Evolutionary conservation across 1,140 invertebrate genomes (phyloP).

Genomic region (Chironomus tepperi): DNA sequence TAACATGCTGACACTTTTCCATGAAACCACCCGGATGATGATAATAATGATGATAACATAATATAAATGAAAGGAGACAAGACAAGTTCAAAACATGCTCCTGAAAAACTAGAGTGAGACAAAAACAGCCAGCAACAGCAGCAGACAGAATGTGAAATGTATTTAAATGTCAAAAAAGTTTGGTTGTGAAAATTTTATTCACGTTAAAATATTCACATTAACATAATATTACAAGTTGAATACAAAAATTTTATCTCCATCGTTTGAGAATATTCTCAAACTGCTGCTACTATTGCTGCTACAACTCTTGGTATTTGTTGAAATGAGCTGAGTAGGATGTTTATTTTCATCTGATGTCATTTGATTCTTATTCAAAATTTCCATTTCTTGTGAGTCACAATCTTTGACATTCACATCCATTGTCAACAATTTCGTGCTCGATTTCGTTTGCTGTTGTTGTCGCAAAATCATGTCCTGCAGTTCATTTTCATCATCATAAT

Average conservation of each 20-base stretch:
- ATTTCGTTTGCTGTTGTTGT: not conserved
- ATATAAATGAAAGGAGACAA: too few species aligned
- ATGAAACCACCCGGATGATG: too few species aligned
- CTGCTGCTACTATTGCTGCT: not conserved
- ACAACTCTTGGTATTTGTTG: not conserved
- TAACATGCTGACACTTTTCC: too few species aligned
- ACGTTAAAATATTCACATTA: not conserved
- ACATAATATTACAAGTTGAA: constrained; percentile 21
- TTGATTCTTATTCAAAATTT: not conserved
- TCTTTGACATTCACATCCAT: not conserved
- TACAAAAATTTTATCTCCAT: not conserved
- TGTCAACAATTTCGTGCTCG: not conserved
- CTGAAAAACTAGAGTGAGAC: too few species aligned
- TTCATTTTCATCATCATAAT: constrained; percentile 9
- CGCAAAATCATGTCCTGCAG: not conserved
- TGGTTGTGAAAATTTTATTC: not conserved
- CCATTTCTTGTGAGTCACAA: not conserved
- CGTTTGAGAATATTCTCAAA: not conserved
- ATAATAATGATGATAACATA: too few species aligned
- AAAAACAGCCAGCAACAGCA: too few species aligned
- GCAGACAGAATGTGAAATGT: not conserved
- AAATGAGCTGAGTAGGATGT: constrained; percentile 12
- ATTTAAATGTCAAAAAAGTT: not conserved
- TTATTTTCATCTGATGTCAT: not conserved
- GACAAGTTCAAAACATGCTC: too few species aligned